These are phyloP conservation scores for Chironex yamaguchii DNA, from an alignment of 30 jellyfish, hydroid and myxozoan species.

Conservation along the genomic window DNA sequence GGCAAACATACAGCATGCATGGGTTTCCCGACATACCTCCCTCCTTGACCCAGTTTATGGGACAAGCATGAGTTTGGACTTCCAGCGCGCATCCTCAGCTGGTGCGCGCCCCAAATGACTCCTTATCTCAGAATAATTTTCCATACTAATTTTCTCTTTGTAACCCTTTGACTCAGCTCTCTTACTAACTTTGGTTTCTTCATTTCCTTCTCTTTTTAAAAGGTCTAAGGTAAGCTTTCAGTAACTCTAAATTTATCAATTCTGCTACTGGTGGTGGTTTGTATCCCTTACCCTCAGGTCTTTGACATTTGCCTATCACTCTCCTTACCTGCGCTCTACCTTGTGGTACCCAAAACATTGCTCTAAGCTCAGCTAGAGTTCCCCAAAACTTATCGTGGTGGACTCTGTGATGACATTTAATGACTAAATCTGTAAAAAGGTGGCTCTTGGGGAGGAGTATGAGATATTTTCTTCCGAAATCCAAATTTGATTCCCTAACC, in stretches of 20 bases:
- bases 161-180: too few relatives aligned
- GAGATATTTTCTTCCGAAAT: slow-evolving; percentile 40
- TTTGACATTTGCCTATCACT: slow-evolving; percentile 42
- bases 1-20: too few relatives aligned
- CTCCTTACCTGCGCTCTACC: slow-evolving; percentile 63
- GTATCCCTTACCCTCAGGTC: slow-evolving; percentile 18
- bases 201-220: too few relatives aligned
- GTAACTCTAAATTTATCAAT: slow-evolving; percentile 51
- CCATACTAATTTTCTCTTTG: too few relatives aligned
- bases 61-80: too few relatives aligned
- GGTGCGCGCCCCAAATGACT: too few relatives aligned
- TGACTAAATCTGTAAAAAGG: slow-evolving; percentile 28
- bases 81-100: too few relatives aligned
- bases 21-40: too few relatives aligned
- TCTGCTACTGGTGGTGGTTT: slow-evolving; percentile 33
- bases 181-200: too few relatives aligned
- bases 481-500: slow-evolving; percentile 54
- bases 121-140: too few relatives aligned
- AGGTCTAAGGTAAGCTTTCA: slow-evolving; percentile 39
- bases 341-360: slow-evolving; percentile 61
- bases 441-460: slow-evolving; percentile 49
- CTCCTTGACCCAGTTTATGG: too few relatives aligned
- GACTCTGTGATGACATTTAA: slow-evolving; percentile 64
- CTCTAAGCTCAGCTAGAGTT: slow-evolving; percentile 61
- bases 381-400: slow-evolving; percentile 49